Evolutionary conservation across 2,113 vertebrate species (phyloP).

Genomic region (Zosterops pallidus): DNA sequence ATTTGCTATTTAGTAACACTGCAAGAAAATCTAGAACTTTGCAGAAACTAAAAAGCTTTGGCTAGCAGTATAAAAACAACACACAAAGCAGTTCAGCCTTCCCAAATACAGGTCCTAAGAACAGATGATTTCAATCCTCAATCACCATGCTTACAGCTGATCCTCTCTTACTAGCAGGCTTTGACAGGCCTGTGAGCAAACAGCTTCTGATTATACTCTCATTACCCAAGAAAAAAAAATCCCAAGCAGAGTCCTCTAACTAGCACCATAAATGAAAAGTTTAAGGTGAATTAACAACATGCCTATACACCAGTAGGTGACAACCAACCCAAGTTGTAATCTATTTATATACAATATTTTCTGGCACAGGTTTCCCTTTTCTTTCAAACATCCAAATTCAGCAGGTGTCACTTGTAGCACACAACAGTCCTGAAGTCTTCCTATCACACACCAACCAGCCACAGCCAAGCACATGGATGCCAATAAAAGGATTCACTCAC

Average conservation of each 20-base stretch:
- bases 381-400: neutral
- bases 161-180: neutral
- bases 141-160: neutral
- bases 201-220: neutral
- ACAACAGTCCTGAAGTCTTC: neutral
- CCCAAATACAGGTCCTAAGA: neutral
- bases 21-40: neutral
- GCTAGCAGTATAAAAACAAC: neutral
- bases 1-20: neutral
- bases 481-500: neutral
- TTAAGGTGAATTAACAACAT: neutral
- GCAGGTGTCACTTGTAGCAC: neutral
- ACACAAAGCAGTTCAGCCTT: neutral
- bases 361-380: neutral
- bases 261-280: neutral
- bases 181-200: neutral
- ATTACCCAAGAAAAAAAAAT: neutral
- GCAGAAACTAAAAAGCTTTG: neutral
- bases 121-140: neutral
- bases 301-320: neutral
- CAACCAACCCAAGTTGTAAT: neutral
- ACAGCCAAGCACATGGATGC: accelerated
- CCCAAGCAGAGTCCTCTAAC: neutral
- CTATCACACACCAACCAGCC: neutral
- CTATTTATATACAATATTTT: neutral